A percentile compares a stretch with the other conserved stretches of the same genome.
phyloP scores from a whole-genome alignment of 2,113 vertebrate species.

The Fregetta grallaria region DNA sequence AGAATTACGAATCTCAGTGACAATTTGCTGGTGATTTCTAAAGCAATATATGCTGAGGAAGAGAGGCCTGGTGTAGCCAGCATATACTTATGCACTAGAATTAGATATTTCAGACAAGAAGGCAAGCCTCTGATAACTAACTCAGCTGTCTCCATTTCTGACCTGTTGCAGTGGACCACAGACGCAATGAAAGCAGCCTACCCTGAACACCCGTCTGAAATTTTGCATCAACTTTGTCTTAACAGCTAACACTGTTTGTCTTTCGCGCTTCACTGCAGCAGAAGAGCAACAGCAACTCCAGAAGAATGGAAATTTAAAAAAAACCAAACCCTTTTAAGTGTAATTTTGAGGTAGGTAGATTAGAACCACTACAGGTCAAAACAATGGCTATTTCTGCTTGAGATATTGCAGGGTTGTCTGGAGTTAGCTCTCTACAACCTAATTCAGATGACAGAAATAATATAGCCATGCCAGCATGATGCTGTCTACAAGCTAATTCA shows the following conservation, averaged over 20 bases:
- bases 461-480: background rate
- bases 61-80: background rate
- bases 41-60: background rate
- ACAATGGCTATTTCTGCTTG: background rate
- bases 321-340: background rate
- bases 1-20: conserved; percentile 9
- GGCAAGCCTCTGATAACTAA: background rate
- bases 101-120: background rate
- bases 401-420: background rate
- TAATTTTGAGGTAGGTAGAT: background rate
- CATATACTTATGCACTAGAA: background rate
- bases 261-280: background rate
- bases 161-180: background rate
- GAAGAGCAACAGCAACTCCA: background rate
- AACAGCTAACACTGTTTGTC: background rate
- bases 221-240: background rate
- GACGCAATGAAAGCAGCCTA: background rate
- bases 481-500: background rate
- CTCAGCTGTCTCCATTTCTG: background rate
- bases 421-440: background rate
- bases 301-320: background rate
- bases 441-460: background rate
- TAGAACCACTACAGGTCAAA: background rate
- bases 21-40: conserved; percentile 5
- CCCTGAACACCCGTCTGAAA: background rate